Base-by-base conservation (phyloP, 2,113 vertebrate genomes). In the Acanthochromis polyacanthus region DNA sequence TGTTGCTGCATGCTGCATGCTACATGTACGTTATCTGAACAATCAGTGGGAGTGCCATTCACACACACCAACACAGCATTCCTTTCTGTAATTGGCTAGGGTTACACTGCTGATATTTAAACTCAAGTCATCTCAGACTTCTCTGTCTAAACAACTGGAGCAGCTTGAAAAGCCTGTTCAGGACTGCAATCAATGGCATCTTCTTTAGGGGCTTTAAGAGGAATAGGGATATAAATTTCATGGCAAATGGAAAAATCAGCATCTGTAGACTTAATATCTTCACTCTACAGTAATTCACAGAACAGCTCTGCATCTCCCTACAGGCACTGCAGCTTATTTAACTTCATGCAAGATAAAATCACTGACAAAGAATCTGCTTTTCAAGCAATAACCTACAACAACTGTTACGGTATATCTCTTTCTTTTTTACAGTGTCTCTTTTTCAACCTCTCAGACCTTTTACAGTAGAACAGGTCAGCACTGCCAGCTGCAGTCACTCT, bases 101-200 rank as follows among this genome's bases (percentile, higher is more conserved):
- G 53, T 12, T 76, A 53, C 61, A 72, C 46, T 82, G 66, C 83
- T 89, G 73, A 80, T 82, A 22, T 89, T 89, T 76, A 55, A 87
- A 83, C 52, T 61, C 0, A 19, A 67, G 69, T 72, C 70, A 20
- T 83, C 20, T 77, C 23, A 7, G n/a, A 57, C 53, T 52, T 12
- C 28, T 57, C 67, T 64, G 36, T 73, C 43, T 73, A 75, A 84
- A 81, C 74, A 86, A 67, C 78, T 71, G 17, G 70, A 57, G 20
- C 57, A 46, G 71, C 79, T 84, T 67, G 83, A 90, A 89, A 80
- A 86, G 73, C 81, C 64, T 28, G 73, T 87, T 91, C 25, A 36
- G 36, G 46, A 60, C 48, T 45, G 30, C 46, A 66, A 68, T 83
- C 56, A 40, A 12, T 78, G 58, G 60, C 48, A 62, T 79, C 61